Evolutionary conservation across 1,140 invertebrate species (phyloP).

Genomic region (Harpegnathos saltator): DNA sequence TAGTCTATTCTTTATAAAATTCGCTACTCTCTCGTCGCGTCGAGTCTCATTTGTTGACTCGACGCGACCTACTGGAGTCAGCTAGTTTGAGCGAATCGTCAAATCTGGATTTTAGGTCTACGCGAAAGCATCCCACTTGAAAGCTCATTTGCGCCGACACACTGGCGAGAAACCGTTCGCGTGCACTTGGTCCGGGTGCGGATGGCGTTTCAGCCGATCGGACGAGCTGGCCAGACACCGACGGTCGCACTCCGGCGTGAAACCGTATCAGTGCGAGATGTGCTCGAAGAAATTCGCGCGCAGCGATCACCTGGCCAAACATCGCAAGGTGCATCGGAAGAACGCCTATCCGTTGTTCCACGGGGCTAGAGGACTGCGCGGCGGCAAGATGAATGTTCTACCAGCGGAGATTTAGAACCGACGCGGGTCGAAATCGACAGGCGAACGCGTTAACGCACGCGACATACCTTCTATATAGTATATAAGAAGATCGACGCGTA

Average conservation of each 20-base stretch:
- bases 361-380: conserved; percentile 75
- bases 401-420: conserved; percentile 72
- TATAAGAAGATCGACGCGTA: conserved; percentile 9
- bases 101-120: conserved; percentile 88
- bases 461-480: not conserved
- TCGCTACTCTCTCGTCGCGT: no score
- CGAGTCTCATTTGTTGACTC: no score
- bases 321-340: conserved; percentile 93
- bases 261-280: conserved; percentile 94
- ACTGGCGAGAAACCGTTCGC: conserved; percentile 97
- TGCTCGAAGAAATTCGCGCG: conserved; percentile 95
- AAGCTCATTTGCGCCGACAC: conserved; percentile 96
- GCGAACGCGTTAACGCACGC: not conserved
- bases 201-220: conserved; percentile 97
- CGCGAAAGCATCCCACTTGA: conserved; percentile 97
- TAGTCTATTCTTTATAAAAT: no score
- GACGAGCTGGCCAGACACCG: conserved; percentile 95
- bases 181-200: conserved; percentile 96
- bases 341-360: conserved; percentile 83
- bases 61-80: no score
- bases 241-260: conserved; percentile 93
- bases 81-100: not conserved
- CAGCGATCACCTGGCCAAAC: conserved; percentile 96
- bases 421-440: not conserved
- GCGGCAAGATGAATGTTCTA: conserved; percentile 78